Evolutionary conservation across 2,888 invertebrate genomes (phyloP).

Genomic region (Notodonta dromedarius): DNA sequence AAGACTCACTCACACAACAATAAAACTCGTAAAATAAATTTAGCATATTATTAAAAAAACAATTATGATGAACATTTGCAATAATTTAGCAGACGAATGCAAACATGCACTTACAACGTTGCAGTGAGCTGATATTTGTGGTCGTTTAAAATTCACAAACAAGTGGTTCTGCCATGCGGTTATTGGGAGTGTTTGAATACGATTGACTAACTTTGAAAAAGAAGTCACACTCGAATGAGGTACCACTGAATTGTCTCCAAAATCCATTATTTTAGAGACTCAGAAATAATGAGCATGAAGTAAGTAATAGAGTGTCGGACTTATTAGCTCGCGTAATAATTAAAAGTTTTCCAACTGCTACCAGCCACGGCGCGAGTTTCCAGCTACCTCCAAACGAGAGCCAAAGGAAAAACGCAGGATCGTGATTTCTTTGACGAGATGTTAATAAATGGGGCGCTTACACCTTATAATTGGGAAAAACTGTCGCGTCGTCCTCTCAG

Average conservation of each 20-base stretch:
- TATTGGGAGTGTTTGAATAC: too few relatives aligned
- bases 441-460: conserved; percentile 81
- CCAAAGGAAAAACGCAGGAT: conserved; percentile 42
- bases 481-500: conserved; percentile 81
- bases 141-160: neutral
- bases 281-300: conserved; percentile 15
- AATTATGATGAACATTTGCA: neutral
- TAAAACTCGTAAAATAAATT: too few relatives aligned
- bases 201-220: too few relatives aligned
- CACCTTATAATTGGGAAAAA: conserved; percentile 82
- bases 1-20: too few relatives aligned
- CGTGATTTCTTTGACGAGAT: conserved; percentile 78
- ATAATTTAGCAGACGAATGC: conserved; percentile 58
- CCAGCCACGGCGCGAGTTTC: conserved; percentile 24
- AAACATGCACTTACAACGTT: conserved; percentile 74
- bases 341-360: conserved; percentile 44
- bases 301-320: conserved; percentile 21
- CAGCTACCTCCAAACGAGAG: conserved; percentile 22
- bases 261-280: neutral
- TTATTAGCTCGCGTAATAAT: conserved; percentile 45
- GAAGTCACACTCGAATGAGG: too few relatives aligned
- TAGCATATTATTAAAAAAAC: neutral
- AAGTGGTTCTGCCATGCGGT: too few relatives aligned
- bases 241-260: too few relatives aligned
- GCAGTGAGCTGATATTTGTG: conserved; percentile 53